These are phyloP conservation scores for Drosophila recens DNA, from an alignment of 2,888 invertebrate species.

Conservation along the genomic window DNA sequence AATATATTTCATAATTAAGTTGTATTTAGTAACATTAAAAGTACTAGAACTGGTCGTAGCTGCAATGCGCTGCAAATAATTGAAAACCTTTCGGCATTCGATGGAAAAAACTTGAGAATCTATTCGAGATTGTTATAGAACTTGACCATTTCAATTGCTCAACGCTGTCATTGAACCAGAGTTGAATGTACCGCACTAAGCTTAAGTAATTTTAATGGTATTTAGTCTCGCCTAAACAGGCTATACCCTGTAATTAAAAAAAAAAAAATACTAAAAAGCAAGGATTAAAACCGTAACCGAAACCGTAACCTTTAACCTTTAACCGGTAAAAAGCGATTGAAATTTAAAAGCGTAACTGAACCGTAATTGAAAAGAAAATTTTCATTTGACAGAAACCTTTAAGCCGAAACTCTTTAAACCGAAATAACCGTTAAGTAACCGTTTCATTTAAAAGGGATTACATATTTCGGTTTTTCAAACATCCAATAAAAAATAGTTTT, in stretches of 20 bases:
- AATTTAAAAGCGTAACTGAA: too few species aligned
- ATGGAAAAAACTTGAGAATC: constrained; percentile 6
- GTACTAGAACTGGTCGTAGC: constrained; percentile 38
- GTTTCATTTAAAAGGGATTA: too few species aligned
- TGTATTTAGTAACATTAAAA: constrained; percentile 29
- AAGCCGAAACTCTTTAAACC: too few species aligned
- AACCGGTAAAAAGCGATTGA: too few species aligned
- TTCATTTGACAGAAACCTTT: too few species aligned
- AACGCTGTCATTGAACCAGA: not conserved
- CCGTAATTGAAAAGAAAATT: too few species aligned
- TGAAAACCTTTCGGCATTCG: not conserved
- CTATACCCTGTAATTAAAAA: not conserved
- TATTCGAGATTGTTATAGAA: constrained; percentile 14
- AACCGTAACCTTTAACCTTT: too few species aligned
- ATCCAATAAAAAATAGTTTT: too few species aligned
- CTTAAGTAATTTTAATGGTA: not conserved
- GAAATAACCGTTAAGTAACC: too few species aligned
- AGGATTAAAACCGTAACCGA: too few species aligned
- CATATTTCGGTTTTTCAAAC: too few species aligned
- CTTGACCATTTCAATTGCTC: constrained; percentile 19
- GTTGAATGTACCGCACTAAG: constrained; percentile 10
- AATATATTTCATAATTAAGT: constrained; percentile 50
- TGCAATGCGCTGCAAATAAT: constrained; percentile 36
- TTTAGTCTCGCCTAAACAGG: not conserved
- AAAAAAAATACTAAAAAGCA: too few species aligned